phyloP scores from a whole-genome alignment of 2,113 vertebrate genomes.

The Accipiter virgatus region DNA sequence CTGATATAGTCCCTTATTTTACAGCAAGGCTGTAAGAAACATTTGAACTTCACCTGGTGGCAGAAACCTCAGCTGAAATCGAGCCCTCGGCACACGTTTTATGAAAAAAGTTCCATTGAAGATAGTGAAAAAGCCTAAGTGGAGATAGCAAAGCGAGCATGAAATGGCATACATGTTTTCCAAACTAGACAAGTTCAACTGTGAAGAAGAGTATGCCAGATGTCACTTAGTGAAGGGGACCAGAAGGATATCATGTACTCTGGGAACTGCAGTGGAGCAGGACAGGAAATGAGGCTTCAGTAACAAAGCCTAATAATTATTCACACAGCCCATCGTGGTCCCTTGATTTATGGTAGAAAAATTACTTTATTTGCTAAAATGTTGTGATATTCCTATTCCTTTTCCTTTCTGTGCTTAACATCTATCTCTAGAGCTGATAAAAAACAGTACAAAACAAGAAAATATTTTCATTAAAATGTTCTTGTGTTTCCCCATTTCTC shows the following conservation, averaged over 20 bases:
- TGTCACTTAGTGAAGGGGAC: background rate
- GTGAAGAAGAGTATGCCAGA: background rate
- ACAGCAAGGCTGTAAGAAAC: background rate
- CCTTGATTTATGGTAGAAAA: background rate
- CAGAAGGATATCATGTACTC: background rate
- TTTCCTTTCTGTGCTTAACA: background rate
- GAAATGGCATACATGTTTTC: background rate
- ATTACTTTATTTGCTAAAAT: background rate
- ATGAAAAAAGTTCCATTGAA: background rate
- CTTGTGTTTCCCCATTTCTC: background rate
- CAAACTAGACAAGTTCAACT: background rate
- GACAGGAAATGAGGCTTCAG: background rate
- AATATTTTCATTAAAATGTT: background rate
- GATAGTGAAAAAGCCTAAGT: background rate
- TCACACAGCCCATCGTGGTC: fast-evolving
- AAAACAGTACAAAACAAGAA: background rate
- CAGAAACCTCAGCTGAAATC: background rate
- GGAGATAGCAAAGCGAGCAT: background rate
- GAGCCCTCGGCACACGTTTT: fast-evolving
- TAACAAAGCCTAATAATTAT: background rate
- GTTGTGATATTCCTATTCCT: background rate
- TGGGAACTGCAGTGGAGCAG: background rate
- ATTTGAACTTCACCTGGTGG: background rate
- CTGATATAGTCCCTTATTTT: background rate
- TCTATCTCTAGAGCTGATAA: background rate